Conservation (phyloP, 2,113 vertebrate genomes). For the Cynopterus brachyotis region DNA sequence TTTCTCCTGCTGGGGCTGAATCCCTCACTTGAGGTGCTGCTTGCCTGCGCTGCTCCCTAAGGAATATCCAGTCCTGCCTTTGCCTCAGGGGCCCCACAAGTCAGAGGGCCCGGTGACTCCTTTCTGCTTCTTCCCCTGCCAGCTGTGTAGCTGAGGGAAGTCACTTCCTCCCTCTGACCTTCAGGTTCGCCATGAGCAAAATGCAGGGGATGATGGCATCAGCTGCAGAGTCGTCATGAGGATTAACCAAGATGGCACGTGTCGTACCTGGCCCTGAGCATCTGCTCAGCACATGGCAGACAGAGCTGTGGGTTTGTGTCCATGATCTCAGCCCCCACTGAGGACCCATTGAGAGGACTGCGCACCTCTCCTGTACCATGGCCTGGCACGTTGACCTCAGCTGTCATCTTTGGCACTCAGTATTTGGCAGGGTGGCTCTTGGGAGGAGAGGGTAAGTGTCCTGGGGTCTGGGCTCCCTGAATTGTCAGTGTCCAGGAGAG, state of each 20-base stretch:
- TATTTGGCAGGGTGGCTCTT: too few species aligned
- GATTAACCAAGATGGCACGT: neutral
- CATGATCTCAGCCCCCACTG: neutral
- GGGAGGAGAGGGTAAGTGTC: neutral
- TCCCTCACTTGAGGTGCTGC: rapidly evolving
- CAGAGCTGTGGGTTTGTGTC: neutral
- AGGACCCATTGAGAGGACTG: neutral
- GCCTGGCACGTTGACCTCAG: rapidly evolving
- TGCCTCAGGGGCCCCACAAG: neutral
- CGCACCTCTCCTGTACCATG: rapidly evolving
- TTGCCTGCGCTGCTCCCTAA: neutral
- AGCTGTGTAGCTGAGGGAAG: neutral
- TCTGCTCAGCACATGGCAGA: neutral
- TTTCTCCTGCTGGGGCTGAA: neutral
- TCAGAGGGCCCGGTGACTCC: neutral
- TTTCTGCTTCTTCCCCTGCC: neutral
- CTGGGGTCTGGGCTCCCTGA: neutral
- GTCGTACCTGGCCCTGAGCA: neutral
- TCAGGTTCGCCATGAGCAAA: neutral
- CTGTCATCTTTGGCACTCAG: neutral
- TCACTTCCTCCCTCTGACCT: neutral
- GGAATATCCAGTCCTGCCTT: neutral
- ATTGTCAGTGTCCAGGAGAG: neutral
- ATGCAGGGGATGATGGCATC: rapidly evolving
- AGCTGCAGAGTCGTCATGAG: neutral